Evolutionary conservation across 2,888 invertebrate species (phyloP), one percentile per base, ranked within the genome.

Genomic region (Morpho achilles): DNA sequence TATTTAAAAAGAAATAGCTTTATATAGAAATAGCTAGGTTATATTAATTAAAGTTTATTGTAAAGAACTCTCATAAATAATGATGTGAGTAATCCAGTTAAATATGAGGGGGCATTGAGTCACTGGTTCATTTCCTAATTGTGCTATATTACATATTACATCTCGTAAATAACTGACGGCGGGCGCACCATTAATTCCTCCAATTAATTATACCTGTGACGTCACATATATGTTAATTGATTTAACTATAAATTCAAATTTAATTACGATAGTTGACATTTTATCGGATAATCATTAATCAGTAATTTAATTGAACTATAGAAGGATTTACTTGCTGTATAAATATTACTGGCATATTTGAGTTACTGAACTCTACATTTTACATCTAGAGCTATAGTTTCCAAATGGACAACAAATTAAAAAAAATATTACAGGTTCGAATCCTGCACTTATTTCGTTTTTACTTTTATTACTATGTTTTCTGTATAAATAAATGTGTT

Each of bases 21-120:
- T 23, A 23, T 23, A 3, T 3, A 23, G 23, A 3, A 3, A 4
- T 23, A 23, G 4, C 2, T 32, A 32, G 32, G 32, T 32, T 2
- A 32, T 32, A 32, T 32, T 32, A 1, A 3, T 3, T 2, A 32
- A 32, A 32, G 5, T 32, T 3, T 32, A 32, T 32, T 32, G 41
- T 40, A 47, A 53, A 53, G 45, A 39, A 52, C 32, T 10, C 52
- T 39, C 8, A 45, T 52, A 52, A 52, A 44, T 52, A 10, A 59
- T 63, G 32, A 32, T 60, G 57, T 66, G 64, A 66, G 59, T 66
- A 66, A 66, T 57, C 53, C 57, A 48, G 56, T 50, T 42, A 52
- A 59, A 61, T 50, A 59, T 51, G 53, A 56, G 52, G 61, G 58
- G 49, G 41, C 53, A 48, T 44, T 61, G 66, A 64, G 61, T 66